A percentile compares a stretch with the other conserved stretches of the same genome.
phyloP scores from a whole-genome alignment of 2,113 vertebrate genomes.

The Triplophysa rosa region DNA sequence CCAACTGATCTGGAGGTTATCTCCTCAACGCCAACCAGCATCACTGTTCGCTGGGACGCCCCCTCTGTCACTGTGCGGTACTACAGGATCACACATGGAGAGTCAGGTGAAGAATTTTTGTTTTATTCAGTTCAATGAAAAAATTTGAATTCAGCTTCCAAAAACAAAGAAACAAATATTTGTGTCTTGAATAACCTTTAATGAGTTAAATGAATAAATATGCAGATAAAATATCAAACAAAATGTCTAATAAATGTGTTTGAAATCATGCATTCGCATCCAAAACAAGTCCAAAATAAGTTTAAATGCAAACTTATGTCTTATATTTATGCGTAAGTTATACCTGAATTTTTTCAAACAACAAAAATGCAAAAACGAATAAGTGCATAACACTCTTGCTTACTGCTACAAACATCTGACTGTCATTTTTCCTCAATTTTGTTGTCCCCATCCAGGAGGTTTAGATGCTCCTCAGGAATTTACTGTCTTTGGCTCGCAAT shows the following conservation, averaged over 20 bases:
- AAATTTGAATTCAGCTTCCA: neutral
- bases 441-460: constrained; percentile 73
- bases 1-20: constrained; percentile 88
- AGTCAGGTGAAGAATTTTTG: constrained; percentile 78
- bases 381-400: neutral
- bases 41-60: constrained; percentile 88
- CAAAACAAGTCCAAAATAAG: no score
- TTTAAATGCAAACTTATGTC: no score
- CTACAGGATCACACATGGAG: constrained; percentile 90
- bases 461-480: constrained; percentile 85
- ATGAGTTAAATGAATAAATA: no score
- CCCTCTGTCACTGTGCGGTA: constrained; percentile 92
- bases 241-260: no score
- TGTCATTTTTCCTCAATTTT: neutral
- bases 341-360: no score
- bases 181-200: no score
- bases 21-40: constrained; percentile 81
- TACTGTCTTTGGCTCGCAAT: constrained; percentile 86
- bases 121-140: neutral
- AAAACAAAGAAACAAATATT: neutral
- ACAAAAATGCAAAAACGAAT: neutral
- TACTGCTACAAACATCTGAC: neutral
- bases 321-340: no score
- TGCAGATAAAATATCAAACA: no score
- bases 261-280: no score